phyloP scores from a whole-genome alignment of 2,113 vertebrate species.

The Atherinomorus stipes region DNA sequence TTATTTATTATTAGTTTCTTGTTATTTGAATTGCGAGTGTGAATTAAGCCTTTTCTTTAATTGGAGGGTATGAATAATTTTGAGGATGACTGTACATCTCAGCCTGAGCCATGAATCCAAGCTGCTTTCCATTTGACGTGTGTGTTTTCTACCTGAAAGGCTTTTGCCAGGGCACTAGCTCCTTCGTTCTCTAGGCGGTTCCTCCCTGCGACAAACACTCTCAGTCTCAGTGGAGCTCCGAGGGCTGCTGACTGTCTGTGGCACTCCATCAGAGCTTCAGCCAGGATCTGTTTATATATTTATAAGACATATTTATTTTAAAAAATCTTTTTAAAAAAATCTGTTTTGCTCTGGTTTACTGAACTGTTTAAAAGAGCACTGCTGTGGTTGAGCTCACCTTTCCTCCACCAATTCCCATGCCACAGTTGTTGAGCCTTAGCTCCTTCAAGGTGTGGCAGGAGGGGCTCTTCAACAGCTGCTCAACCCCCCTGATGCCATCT shows the following conservation, averaged over 20 bases:
- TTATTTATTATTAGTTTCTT: too few relatives aligned
- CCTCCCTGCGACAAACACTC: slow-evolving; percentile 93
- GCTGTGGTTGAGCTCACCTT: slow-evolving; percentile 82
- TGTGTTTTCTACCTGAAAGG: slow-evolving; percentile 87
- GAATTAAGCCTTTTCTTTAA: too few relatives aligned
- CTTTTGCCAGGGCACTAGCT: slow-evolving; percentile 91
- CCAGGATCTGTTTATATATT: slow-evolving; percentile 92
- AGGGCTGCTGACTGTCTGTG: slow-evolving; percentile 86
- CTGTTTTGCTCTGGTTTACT: accelerated
- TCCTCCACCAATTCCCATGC: slow-evolving; percentile 96
- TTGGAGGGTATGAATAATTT: too few relatives aligned
- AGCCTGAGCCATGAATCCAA: too few relatives aligned
- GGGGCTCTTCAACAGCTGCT: slow-evolving; percentile 90
- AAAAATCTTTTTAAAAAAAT: too few relatives aligned
- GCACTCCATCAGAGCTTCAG: slow-evolving; percentile 90
- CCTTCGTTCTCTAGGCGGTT: slow-evolving; percentile 98
- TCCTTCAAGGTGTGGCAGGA: slow-evolving; percentile 90
- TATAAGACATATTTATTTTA: too few relatives aligned
- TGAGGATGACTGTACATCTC: too few relatives aligned
- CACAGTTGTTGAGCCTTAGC: slow-evolving; percentile 96
- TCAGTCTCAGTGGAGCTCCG: slow-evolving; percentile 88
- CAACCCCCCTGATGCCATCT: slow-evolving; percentile 93
- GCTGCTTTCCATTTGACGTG: too few relatives aligned
- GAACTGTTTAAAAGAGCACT: too few relatives aligned
- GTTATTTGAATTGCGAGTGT: too few relatives aligned